Conservation (phyloP, 2,797 vertebrate genomes). For the Spinus pinus region DNA sequence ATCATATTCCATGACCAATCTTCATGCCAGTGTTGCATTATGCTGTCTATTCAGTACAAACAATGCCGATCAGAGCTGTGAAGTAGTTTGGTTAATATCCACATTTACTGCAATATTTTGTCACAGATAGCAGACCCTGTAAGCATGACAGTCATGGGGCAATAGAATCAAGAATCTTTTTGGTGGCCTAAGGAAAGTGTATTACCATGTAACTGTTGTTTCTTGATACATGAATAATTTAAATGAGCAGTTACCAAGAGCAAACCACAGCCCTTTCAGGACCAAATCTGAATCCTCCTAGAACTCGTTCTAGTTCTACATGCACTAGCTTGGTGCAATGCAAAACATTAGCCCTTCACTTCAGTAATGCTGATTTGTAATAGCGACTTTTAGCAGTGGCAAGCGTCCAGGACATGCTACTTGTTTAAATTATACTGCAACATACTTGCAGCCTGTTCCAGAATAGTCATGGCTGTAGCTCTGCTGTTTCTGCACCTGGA, state of each 20-base stretch:
- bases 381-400: not conserved
- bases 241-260: not conserved
- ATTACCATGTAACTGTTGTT: not conserved
- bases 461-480: not conserved
- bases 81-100: not conserved
- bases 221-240: not conserved
- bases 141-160: not conserved
- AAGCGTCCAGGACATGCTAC: not conserved
- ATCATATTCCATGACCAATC: conserved; percentile 36
- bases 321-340: not conserved
- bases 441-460: not conserved
- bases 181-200: not conserved
- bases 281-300: conserved; percentile 9
- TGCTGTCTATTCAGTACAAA: conserved; percentile 38
- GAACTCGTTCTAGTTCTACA: not conserved
- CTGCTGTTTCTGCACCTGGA: conserved; percentile 23
- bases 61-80: conserved; percentile 25
- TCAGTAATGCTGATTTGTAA: not conserved
- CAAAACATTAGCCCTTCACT: not conserved
- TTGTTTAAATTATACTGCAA: not conserved
- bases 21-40: conserved; percentile 11
- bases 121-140: not conserved
- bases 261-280: not conserved
- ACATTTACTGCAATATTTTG: not conserved
- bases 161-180: not conserved